Evolutionary conservation across 2,113 vertebrate genomes (phyloP).

Genomic region (Bos indicus): DNA sequence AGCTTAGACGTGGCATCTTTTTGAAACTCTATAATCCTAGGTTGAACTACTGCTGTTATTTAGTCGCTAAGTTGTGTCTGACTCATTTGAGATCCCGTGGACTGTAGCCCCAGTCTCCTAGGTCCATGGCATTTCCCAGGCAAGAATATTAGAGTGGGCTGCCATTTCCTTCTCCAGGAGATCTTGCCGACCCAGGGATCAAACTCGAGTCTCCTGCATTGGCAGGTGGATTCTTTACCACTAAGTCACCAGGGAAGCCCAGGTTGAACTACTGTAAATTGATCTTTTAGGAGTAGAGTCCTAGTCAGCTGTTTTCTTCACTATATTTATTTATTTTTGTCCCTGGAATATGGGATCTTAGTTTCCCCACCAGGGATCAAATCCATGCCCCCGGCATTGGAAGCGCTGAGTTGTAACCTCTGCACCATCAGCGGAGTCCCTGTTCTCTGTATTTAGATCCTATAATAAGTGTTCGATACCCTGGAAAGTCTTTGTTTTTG

Average conservation of each 20-base stretch:
- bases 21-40: neutral
- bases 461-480: neutral
- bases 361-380: neutral
- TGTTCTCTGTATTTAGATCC: neutral
- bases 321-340: neutral
- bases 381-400: neutral
- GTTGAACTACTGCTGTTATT: neutral
- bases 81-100: neutral
- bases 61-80: neutral
- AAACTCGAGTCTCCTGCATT: neutral
- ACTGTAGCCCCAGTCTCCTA: neutral
- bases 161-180: neutral
- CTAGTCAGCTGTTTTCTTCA: neutral
- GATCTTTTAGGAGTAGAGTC: neutral
- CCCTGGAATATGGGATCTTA: neutral
- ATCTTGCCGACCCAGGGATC: neutral
- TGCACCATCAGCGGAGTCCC: neutral
- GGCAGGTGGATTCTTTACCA: neutral
- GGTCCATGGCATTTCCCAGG: neutral
- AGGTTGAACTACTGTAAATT: neutral
- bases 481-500: neutral
- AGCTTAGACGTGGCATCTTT: neutral
- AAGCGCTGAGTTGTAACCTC: neutral
- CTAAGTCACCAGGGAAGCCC: neutral
- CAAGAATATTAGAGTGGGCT: neutral